phyloP scores from a whole-genome alignment of 2,113 vertebrate species.

The Cinclus cinclus region DNA sequence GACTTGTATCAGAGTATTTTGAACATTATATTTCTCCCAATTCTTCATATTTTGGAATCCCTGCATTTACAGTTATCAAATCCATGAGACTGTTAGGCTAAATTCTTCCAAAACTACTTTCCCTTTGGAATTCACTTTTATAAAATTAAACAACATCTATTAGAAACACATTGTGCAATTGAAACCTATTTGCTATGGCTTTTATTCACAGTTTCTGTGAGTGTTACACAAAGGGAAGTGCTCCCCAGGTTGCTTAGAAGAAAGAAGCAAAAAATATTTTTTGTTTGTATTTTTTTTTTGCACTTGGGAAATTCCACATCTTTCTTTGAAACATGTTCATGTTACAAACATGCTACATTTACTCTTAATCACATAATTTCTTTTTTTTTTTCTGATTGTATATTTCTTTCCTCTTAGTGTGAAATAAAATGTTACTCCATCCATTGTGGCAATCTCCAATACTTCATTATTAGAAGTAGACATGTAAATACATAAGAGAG shows the following conservation, averaged over 20 bases:
- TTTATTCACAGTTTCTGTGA: background rate
- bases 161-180: background rate
- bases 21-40: background rate
- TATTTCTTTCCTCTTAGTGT: background rate
- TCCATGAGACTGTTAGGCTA: background rate
- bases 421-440: background rate
- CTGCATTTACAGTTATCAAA: background rate
- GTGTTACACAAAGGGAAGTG: background rate
- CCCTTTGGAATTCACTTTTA: background rate
- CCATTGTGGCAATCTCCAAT: background rate
- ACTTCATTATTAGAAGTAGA: background rate
- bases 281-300: background rate
- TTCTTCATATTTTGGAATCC: background rate
- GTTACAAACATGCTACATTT: background rate
- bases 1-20: background rate
- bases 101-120: background rate
- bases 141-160: background rate
- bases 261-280: background rate
- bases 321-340: background rate
- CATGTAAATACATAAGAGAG: background rate
- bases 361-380: background rate
- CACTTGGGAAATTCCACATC: background rate
- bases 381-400: background rate
- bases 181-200: background rate
- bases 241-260: background rate